Conservation (phyloP, 2,797 vertebrate species). For the Percopsis omiscomaycus region DNA sequence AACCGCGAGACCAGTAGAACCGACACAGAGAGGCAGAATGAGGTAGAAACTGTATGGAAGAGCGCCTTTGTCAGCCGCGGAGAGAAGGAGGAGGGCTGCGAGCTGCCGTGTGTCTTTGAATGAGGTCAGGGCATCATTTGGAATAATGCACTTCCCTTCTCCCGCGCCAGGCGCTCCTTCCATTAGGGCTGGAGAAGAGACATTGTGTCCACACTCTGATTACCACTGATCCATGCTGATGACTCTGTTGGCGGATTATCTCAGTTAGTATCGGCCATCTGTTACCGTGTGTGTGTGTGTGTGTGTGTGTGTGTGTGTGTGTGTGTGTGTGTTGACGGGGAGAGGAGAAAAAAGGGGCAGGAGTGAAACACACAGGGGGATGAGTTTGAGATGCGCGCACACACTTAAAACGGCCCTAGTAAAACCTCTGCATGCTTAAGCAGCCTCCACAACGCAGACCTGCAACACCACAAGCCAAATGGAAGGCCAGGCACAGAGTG, state of each 20-base stretch:
- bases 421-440: slow-evolving; percentile 47
- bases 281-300: slow-evolving; percentile 73
- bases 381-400: slow-evolving; percentile 47
- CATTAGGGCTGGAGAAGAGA: slow-evolving; percentile 75
- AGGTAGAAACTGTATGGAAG: slow-evolving; percentile 44
- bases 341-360: slow-evolving; percentile 56
- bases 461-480: slow-evolving; percentile 43
- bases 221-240: slow-evolving; percentile 90
- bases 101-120: slow-evolving; percentile 74
- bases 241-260: slow-evolving; percentile 89
- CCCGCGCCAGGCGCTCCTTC: slow-evolving; percentile 71
- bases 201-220: slow-evolving; percentile 84
- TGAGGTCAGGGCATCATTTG: slow-evolving; percentile 74
- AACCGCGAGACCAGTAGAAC: slow-evolving; percentile 39
- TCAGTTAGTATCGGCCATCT: slow-evolving; percentile 88
- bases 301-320: slow-evolving; percentile 43
- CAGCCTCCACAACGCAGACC: slow-evolving; percentile 29
- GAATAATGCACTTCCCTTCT: slow-evolving; percentile 76
- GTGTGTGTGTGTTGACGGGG: slow-evolving; percentile 37
- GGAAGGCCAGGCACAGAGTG: slow-evolving; percentile 33
- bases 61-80: slow-evolving; percentile 51
- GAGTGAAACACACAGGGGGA: slow-evolving; percentile 58
- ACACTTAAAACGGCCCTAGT: slow-evolving; percentile 35
- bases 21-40: slow-evolving; percentile 45
- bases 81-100: slow-evolving; percentile 43